A percentile compares a stretch with the other conserved stretches of the same genome.
These are phyloP conservation scores for Drosophila incognita DNA, from an alignment of 2,888 invertebrate species.

Conservation along the genomic window DNA sequence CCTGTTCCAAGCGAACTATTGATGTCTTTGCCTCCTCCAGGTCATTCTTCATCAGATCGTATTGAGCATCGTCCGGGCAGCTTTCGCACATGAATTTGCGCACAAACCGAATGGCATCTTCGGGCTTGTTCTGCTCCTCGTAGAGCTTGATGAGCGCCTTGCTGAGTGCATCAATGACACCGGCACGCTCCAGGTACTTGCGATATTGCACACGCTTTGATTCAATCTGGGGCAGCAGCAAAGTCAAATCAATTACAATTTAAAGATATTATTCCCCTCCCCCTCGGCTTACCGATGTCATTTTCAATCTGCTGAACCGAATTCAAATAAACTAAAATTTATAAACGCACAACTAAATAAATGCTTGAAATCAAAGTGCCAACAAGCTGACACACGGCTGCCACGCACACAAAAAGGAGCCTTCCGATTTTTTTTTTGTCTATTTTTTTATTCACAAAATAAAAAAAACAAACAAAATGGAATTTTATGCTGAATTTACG, in stretches of 20 bases:
- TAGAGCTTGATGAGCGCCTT: slow-evolving; percentile 84
- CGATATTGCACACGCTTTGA: slow-evolving; percentile 85
- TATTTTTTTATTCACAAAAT: slow-evolving; percentile 1
- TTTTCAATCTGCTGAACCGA: slow-evolving; percentile 44
- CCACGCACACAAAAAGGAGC: slow-evolving; percentile 14
- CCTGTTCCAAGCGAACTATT: slow-evolving; percentile 81
- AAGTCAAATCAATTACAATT: not conserved
- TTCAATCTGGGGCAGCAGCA: slow-evolving; percentile 76
- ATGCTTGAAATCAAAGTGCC: slow-evolving; percentile 19
- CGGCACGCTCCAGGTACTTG: slow-evolving; percentile 84
- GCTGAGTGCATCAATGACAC: slow-evolving; percentile 84
- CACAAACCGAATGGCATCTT: slow-evolving; percentile 84
- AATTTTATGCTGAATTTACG: slow-evolving; percentile 61
- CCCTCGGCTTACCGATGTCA: slow-evolving; percentile 79
- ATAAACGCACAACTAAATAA: slow-evolving; percentile 45
- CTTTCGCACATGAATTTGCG: slow-evolving; percentile 84
- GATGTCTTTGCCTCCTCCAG: slow-evolving; percentile 79
- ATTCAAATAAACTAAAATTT: slow-evolving; percentile 45
- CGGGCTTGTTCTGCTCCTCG: slow-evolving; percentile 84
- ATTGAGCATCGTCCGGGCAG: slow-evolving; percentile 84
- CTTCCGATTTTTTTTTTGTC: slow-evolving; percentile 46
- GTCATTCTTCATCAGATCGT: slow-evolving; percentile 82
- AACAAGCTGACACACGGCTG: slow-evolving; percentile 28
- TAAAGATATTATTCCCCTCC: slow-evolving; percentile 2
- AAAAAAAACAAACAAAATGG: slow-evolving; percentile 23